These are phyloP conservation scores for Porites lutea DNA, from an alignment of 64 coral and sea anemone species.

Conservation along the genomic window DNA sequence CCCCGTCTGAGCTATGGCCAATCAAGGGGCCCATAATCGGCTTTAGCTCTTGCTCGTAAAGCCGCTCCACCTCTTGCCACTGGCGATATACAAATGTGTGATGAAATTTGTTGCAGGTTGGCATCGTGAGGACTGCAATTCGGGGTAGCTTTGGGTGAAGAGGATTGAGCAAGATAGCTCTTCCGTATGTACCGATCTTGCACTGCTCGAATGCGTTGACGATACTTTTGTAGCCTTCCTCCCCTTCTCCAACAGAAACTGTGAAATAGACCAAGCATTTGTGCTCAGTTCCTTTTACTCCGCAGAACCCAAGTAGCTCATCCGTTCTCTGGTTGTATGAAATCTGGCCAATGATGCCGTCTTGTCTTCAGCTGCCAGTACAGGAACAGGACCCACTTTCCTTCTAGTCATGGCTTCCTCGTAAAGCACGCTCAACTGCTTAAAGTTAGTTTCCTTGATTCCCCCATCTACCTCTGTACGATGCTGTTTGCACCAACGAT, in stretches of 20 bases:
- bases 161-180: slow-evolving; percentile 45
- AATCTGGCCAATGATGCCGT: neutral
- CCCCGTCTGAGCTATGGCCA: slow-evolving; percentile 45
- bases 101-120: slow-evolving; percentile 50
- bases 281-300: too few species aligned
- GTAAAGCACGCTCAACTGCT: neutral
- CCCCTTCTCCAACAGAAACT: neutral
- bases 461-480: neutral
- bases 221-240: neutral
- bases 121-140: slow-evolving; percentile 31
- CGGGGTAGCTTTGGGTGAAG: slow-evolving; percentile 24
- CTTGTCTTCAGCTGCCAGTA: neutral
- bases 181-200: slow-evolving; percentile 24
- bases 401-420: neutral
- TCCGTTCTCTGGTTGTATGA: neutral
- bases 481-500: neutral
- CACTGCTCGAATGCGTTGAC: slow-evolving; percentile 7
- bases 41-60: slow-evolving; percentile 12
- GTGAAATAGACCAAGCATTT: neutral
- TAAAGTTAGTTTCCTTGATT: neutral
- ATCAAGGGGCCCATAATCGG: slow-evolving; percentile 15
- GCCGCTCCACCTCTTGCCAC: slow-evolving; percentile 8
- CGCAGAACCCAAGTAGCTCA: neutral
- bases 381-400: neutral
- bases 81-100: slow-evolving; percentile 5